Conservation (phyloP, 2,888 invertebrate genomes). For the Gasteruption jaculator region DNA sequence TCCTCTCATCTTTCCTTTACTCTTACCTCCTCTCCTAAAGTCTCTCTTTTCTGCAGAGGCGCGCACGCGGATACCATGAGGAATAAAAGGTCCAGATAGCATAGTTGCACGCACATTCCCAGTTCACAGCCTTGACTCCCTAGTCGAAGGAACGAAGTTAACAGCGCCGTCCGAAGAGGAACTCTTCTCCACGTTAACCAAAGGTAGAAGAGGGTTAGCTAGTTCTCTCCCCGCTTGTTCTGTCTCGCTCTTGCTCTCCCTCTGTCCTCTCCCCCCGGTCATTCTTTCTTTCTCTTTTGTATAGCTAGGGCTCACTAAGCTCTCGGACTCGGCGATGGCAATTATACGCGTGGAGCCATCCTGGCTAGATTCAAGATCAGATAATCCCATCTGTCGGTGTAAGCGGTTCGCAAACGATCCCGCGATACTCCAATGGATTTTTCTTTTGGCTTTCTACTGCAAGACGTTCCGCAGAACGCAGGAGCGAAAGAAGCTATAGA, state of each 20-base stretch:
- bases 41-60: constrained; percentile 11
- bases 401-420: constrained; percentile 44
- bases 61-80: constrained; percentile 32
- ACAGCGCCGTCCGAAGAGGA: constrained; percentile 4
- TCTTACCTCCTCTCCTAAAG: constrained; percentile 17
- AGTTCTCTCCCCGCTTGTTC: too few relatives aligned
- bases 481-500: too few relatives aligned
- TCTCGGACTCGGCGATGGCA: constrained; percentile 38
- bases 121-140: constrained; percentile 47
- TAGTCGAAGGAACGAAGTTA: too few relatives aligned
- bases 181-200: constrained; percentile 8
- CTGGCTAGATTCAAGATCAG: constrained; percentile 47
- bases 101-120: constrained; percentile 49
- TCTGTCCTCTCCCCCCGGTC: too few relatives aligned
- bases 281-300: constrained; percentile 6
- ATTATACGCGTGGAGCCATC: constrained; percentile 46
- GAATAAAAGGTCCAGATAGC: constrained; percentile 43
- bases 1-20: constrained; percentile 13
- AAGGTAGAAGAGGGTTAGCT: too few relatives aligned
- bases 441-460: too few relatives aligned
- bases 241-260: constrained; percentile 22
- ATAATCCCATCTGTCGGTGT: constrained; percentile 48
- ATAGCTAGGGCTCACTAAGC: constrained; percentile 15
- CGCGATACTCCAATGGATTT: too few relatives aligned
- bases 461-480: too few relatives aligned